These are phyloP conservation scores for Bufo bufo DNA, from an alignment of 2,113 vertebrate genomes.

Conservation along the genomic window DNA sequence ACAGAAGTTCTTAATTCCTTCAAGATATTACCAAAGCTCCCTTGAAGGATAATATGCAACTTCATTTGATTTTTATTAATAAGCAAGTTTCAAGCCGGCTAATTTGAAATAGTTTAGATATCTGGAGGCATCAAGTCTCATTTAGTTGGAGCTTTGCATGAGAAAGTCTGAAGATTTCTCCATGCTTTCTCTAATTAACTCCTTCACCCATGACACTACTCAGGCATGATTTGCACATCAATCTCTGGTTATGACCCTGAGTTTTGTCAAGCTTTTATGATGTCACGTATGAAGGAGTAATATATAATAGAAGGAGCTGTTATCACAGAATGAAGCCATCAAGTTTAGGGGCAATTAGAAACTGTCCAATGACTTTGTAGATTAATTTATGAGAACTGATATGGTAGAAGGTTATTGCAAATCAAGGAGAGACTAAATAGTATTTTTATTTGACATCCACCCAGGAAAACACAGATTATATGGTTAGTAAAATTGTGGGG, in stretches of 20 bases:
- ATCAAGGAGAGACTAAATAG: neutral
- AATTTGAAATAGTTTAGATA: slow-evolving; percentile 55
- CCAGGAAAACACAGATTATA: neutral
- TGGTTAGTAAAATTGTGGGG: neutral
- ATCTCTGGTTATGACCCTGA: slow-evolving; percentile 24
- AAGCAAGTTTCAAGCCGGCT: slow-evolving; percentile 50
- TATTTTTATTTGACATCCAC: neutral
- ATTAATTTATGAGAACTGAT: neutral
- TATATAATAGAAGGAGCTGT: neutral
- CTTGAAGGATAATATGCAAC: slow-evolving; percentile 55
- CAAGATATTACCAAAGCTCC: slow-evolving; percentile 42
- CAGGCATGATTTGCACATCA: slow-evolving; percentile 16
- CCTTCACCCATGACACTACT: slow-evolving; percentile 48
- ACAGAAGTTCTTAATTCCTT: slow-evolving; percentile 48
- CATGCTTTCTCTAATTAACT: slow-evolving; percentile 55
- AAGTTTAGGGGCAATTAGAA: slow-evolving; percentile 7
- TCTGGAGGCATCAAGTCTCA: slow-evolving; percentile 55
- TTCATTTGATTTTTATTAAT: slow-evolving; percentile 61
- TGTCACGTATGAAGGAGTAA: neutral
- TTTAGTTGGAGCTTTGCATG: slow-evolving; percentile 51
- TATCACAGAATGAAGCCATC: slow-evolving; percentile 8
- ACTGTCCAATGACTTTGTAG: neutral
- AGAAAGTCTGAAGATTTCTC: slow-evolving; percentile 43
- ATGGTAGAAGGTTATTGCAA: neutral
- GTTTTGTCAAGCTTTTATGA: slow-evolving; percentile 38